Evolutionary conservation across 2,797 vertebrate genomes (phyloP).

Genomic region (Gambelia wislizenii): DNA sequence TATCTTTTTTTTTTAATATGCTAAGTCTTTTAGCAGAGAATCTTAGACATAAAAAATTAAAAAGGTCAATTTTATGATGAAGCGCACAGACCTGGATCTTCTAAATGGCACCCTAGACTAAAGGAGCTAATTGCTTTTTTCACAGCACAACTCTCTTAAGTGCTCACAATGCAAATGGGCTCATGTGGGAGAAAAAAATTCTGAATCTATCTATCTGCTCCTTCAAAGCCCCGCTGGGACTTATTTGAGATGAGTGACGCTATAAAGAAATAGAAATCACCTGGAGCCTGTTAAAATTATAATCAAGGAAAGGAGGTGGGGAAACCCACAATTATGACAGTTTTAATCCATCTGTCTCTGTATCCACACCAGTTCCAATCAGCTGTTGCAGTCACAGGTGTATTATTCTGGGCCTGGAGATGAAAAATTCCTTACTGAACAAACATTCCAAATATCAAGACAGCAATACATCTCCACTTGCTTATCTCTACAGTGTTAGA

Average conservation of each 20-base stretch:
- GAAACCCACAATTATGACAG: conserved; percentile 59
- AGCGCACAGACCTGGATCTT: conserved; percentile 73
- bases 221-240: conserved; percentile 69
- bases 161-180: conserved; percentile 60
- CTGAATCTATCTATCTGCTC: conserved; percentile 58
- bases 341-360: conserved; percentile 70
- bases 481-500: conserved; percentile 41
- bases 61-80: conserved; percentile 82
- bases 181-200: neutral
- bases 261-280: conserved; percentile 72
- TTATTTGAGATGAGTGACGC: conserved; percentile 59
- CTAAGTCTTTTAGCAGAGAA: conserved; percentile 72
- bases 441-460: conserved; percentile 37
- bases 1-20: conserved; percentile 63
- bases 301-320: conserved; percentile 58
- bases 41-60: conserved; percentile 76
- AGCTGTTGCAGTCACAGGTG: conserved; percentile 62
- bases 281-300: conserved; percentile 74
- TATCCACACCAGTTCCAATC: conserved; percentile 56
- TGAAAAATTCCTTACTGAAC: conserved; percentile 31
- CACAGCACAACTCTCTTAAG: conserved; percentile 72
- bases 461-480: neutral
- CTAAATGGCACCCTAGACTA: conserved; percentile 79
- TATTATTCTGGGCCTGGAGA: conserved; percentile 55
- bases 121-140: conserved; percentile 80